phyloP scores from a whole-genome alignment of 2,888 invertebrate genomes.

The Oscheius sp. region DNA sequence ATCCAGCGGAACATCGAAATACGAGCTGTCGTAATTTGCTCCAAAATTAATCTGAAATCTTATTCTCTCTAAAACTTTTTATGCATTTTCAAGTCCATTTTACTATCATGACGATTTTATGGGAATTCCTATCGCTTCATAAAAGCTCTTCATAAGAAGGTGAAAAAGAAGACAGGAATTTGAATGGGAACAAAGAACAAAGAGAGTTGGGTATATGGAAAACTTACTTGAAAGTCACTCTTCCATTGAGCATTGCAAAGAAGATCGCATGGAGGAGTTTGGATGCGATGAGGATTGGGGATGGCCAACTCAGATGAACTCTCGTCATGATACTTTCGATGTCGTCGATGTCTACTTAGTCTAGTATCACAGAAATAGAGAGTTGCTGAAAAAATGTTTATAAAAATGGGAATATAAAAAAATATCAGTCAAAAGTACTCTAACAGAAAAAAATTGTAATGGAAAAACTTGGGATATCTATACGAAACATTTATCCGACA shows the following conservation, averaged over 20 bases:
- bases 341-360: neutral
- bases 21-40: constrained; percentile 42
- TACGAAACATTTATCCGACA: neutral
- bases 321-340: neutral
- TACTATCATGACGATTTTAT: too few relatives aligned
- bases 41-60: constrained; percentile 46
- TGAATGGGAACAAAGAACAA: too few relatives aligned
- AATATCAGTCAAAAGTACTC: neutral
- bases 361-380: neutral
- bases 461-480: neutral
- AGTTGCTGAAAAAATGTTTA: neutral
- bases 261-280: constrained; percentile 39
- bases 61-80: too few relatives aligned
- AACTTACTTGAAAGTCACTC: constrained; percentile 50
- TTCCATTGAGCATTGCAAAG: constrained; percentile 54
- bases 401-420: neutral
- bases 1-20: constrained; percentile 47
- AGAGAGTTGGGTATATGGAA: too few relatives aligned
- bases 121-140: too few relatives aligned
- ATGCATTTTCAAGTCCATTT: too few relatives aligned
- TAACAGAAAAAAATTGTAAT: neutral
- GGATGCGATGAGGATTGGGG: constrained; percentile 20
- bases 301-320: constrained; percentile 4
- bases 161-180: too few relatives aligned
- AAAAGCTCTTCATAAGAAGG: too few relatives aligned